phyloP scores from a whole-genome alignment of 37 sponge, comb jelly and placozoan species.

The Chondrilla cf. caribensis region DNA sequence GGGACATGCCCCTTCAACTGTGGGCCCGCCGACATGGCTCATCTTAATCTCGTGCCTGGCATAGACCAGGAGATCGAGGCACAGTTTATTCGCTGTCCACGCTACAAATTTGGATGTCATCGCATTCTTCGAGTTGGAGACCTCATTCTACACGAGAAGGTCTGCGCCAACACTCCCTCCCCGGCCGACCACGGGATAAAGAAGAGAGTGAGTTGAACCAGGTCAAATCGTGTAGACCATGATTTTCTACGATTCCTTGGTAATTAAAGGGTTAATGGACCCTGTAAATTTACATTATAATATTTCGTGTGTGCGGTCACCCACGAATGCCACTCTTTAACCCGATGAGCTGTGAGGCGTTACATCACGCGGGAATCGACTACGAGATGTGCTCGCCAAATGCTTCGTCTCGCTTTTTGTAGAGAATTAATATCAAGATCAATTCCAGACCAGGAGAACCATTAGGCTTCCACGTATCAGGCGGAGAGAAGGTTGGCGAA shows the following conservation, averaged over 20 bases:
- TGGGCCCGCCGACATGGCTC: constrained; percentile 42
- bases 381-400: no score
- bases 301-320: no score
- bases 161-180: constrained; percentile 37
- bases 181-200: background rate
- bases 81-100: constrained; percentile 45
- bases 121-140: constrained; percentile 41
- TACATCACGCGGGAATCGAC: no score
- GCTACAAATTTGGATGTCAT: constrained; percentile 47
- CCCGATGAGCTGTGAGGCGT: no score
- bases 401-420: no score
- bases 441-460: constrained; percentile 42
- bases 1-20: constrained; percentile 66
- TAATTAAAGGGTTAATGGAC: no score
- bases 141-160: constrained; percentile 51
- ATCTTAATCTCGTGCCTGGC: constrained; percentile 4
- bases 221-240: no score
- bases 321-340: no score
- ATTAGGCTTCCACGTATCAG: constrained; percentile 62
- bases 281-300: no score
- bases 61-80: constrained; percentile 55
- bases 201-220: background rate
- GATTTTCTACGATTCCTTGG: no score
- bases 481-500: constrained; percentile 62
- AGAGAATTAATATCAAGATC: background rate